These are phyloP conservation scores for Catharus fuscescens DNA, from an alignment of 2,113 vertebrate genomes.

Conservation along the genomic window DNA sequence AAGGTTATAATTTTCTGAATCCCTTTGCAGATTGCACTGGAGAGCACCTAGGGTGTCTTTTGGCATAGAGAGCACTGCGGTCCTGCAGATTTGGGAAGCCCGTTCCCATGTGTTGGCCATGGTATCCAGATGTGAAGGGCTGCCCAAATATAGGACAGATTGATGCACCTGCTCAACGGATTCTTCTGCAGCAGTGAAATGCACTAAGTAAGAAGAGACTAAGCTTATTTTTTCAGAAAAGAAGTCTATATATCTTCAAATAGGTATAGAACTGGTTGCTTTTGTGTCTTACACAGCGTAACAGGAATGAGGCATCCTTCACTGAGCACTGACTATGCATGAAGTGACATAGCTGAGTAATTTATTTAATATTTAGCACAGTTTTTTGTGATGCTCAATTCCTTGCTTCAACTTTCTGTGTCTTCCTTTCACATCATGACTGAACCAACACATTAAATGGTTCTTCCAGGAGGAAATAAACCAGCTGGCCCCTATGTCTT, in stretches of 20 bases:
- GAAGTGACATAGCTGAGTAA: neutral
- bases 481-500: neutral
- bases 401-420: neutral
- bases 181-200: neutral
- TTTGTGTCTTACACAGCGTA: neutral
- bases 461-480: neutral
- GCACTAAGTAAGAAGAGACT: neutral
- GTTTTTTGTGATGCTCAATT: neutral
- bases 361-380: neutral
- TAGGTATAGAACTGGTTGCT: neutral
- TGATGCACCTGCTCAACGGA: neutral
- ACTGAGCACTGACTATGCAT: neutral
- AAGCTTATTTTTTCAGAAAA: neutral
- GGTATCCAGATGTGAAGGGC: neutral
- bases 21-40: neutral
- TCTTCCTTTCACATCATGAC: neutral
- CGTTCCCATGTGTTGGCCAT: accelerated
- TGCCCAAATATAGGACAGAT: neutral
- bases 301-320: neutral
- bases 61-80: accelerated
- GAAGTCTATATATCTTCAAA: neutral
- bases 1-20: neutral
- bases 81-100: neutral
- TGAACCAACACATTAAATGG: neutral
- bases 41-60: neutral